Percentiles rank a stretch among this genome's conserved stretches.
Conservation (phyloP, 2,113 vertebrate genomes). For the Psittacara wagleri region DNA sequence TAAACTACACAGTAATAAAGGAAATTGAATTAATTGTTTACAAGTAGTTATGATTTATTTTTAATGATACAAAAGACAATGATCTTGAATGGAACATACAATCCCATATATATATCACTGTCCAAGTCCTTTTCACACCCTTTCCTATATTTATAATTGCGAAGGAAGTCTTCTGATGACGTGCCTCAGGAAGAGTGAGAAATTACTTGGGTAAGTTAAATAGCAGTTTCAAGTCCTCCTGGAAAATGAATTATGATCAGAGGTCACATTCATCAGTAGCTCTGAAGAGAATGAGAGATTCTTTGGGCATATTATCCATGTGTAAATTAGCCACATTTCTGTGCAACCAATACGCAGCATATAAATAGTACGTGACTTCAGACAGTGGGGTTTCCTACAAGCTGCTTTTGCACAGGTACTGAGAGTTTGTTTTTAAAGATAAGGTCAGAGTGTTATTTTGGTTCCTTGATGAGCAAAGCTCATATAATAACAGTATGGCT, state of each 20-base stretch:
- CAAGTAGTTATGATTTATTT: constrained; percentile 56
- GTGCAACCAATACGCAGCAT: neutral
- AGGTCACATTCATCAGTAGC: neutral
- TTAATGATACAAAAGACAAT: constrained; percentile 46
- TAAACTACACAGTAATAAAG: constrained; percentile 5
- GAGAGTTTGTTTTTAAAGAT: neutral
- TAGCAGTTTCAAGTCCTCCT: constrained; percentile 13
- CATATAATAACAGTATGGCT: neutral
- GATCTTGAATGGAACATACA: neutral
- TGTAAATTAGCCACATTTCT: neutral
- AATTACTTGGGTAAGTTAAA: constrained; percentile 19
- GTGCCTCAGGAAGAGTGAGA: constrained; percentile 31
- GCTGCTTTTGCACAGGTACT: neutral
- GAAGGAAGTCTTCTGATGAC: constrained; percentile 65
- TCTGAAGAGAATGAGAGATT: neutral
- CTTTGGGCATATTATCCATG: neutral
- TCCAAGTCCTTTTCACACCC: constrained; percentile 66
- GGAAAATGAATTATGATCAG: constrained; percentile 10
- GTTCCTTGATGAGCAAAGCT: neutral
- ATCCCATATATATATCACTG: constrained; percentile 65
- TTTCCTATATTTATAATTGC: constrained; percentile 79
- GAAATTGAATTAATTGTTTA: constrained; percentile 47
- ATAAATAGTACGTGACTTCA: neutral
- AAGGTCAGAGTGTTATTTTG: neutral
- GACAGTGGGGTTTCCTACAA: neutral